Evolutionary conservation across 2,113 vertebrate genomes (phyloP).

Genomic region (Peromyscus leucopus): DNA sequence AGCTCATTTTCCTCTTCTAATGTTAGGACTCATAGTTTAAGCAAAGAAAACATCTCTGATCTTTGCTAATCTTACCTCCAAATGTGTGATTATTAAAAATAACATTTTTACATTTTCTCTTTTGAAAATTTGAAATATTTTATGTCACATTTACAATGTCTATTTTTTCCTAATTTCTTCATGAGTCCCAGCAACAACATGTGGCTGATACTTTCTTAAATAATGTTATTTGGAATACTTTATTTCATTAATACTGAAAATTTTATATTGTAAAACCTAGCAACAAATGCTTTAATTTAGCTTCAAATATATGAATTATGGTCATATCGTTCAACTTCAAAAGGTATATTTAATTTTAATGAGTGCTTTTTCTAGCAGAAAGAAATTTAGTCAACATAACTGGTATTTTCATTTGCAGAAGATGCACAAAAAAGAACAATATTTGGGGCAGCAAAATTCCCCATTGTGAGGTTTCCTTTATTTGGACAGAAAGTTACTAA

Average conservation of each 20-base stretch:
- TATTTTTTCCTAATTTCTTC: not conserved
- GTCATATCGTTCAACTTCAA: not conserved
- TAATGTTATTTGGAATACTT: not conserved
- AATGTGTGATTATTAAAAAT: not conserved
- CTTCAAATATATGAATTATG: not conserved
- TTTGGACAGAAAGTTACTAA: not conserved
- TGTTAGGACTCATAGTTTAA: not conserved
- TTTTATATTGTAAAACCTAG: not conserved
- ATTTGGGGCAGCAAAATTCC: not conserved
- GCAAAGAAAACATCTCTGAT: not conserved
- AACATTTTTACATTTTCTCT: not conserved
- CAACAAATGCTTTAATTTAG: not conserved
- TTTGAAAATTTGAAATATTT: slow-evolving; percentile 10
- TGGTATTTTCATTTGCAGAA: not conserved
- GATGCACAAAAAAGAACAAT: not conserved
- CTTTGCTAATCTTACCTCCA: not conserved
- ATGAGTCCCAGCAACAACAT: not conserved
- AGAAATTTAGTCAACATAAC: not conserved
- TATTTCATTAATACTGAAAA: not conserved
- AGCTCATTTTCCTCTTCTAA: not conserved
- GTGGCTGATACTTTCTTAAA: not conserved
- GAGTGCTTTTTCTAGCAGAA: not conserved
- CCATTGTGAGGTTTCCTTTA: not conserved
- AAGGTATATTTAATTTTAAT: not conserved
- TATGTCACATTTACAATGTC: not conserved